Percentiles rank a stretch among this genome's conserved stretches.
phyloP scores from a whole-genome alignment of 2,113 vertebrate genomes.

The Zeus faber region DNA sequence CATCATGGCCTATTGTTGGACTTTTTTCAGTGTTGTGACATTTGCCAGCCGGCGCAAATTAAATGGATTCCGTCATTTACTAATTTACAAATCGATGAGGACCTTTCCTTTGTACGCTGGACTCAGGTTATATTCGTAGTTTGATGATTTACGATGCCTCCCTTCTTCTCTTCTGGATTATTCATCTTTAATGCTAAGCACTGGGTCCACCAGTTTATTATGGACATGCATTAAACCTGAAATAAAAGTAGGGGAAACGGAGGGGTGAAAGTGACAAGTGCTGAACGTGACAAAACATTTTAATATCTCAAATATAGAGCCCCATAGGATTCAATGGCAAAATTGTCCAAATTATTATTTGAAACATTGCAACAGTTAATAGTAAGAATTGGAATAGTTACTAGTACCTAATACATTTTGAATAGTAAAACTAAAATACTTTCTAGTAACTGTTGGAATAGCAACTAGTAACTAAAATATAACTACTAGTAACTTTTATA shows the following conservation, averaged over 20 bases:
- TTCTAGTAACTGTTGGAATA: no score
- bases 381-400: background rate
- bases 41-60: no score
- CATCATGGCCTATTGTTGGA: no score
- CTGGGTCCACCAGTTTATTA: conserved; percentile 88
- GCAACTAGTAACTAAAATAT: no score
- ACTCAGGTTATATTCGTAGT: no score
- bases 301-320: background rate
- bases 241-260: background rate
- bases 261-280: background rate
- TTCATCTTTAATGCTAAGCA: conserved; percentile 57
- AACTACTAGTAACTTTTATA: no score
- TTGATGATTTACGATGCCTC: no score
- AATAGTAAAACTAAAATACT: no score
- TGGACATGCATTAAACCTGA: conserved; percentile 93
- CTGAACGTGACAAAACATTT: background rate
- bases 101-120: no score
- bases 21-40: no score
- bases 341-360: background rate
- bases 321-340: background rate
- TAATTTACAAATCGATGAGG: no score
- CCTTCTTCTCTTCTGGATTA: conserved; percentile 4
- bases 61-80: no score
- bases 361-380: background rate
- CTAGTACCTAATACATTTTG: background rate